Conservation (phyloP, 2,113 vertebrate species). For the Thermophis baileyi region DNA sequence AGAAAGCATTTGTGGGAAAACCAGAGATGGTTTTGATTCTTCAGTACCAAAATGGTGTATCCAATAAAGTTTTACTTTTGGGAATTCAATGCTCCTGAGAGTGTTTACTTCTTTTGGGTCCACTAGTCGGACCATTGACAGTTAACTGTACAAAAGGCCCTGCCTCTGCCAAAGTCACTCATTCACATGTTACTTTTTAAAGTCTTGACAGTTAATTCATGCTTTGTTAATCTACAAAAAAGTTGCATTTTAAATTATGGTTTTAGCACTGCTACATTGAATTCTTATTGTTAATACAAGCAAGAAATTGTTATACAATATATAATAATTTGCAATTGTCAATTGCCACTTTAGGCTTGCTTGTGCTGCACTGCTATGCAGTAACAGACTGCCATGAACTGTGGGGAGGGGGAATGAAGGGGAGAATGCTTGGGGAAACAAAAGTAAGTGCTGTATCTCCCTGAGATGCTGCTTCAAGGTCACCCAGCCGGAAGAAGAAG, state of each 20-base stretch:
- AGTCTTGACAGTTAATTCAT: background rate
- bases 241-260: background rate
- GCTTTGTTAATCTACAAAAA: background rate
- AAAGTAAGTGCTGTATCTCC: background rate
- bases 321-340: background rate
- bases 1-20: too few relatives aligned
- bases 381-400: background rate
- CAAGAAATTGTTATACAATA: background rate
- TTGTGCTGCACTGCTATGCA: background rate
- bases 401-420: background rate
- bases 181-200: background rate
- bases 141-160: background rate
- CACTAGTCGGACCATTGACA: too few relatives aligned
- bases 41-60: too few relatives aligned
- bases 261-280: background rate
- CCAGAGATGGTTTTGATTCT: too few relatives aligned
- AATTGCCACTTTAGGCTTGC: background rate
- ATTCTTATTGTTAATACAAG: background rate
- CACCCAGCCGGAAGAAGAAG: background rate
- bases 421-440: background rate
- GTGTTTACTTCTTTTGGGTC: too few relatives aligned
- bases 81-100: too few relatives aligned
- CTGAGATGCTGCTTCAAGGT: background rate
- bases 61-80: too few relatives aligned
- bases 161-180: background rate